Evolutionary conservation across 2,113 vertebrate species (phyloP).

Genomic region (Pterocles orientalis): DNA sequence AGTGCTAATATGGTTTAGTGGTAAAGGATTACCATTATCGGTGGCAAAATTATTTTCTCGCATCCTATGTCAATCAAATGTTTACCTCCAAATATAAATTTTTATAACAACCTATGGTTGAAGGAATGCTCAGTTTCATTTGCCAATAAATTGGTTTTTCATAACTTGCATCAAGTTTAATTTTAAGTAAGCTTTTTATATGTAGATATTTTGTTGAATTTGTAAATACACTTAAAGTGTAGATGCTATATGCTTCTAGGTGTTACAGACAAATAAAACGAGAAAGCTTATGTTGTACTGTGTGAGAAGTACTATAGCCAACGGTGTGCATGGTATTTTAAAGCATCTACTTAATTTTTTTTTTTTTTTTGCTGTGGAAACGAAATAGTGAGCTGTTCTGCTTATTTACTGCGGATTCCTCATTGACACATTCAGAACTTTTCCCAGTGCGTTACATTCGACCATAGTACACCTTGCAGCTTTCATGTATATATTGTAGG

Average conservation of each 20-base stretch:
- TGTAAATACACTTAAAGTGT: slow-evolving; percentile 90
- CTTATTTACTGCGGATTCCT: slow-evolving; percentile 33
- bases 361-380: slow-evolving; percentile 82
- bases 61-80: slow-evolving; percentile 65
- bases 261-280: slow-evolving; percentile 71
- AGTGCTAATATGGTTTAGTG: slow-evolving; percentile 41
- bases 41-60: slow-evolving; percentile 37
- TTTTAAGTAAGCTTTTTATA: slow-evolving; percentile 88
- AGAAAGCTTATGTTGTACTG: slow-evolving; percentile 78
- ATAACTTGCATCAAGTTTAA: slow-evolving; percentile 99
- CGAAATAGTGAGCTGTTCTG: slow-evolving; percentile 59
- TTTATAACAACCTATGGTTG: slow-evolving; percentile 83
- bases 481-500: slow-evolving; percentile 37
- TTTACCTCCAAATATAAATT: slow-evolving; percentile 80
- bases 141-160: slow-evolving; percentile 91
- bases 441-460: slow-evolving; percentile 24
- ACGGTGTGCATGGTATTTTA: slow-evolving; percentile 81
- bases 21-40: slow-evolving; percentile 10
- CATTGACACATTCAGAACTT: slow-evolving; percentile 46
- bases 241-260: slow-evolving; percentile 82
- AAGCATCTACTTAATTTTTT: slow-evolving; percentile 72
- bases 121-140: slow-evolving; percentile 87
- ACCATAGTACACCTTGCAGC: not conserved
- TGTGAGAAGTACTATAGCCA: slow-evolving; percentile 81
- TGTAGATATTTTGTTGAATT: slow-evolving; percentile 95